Evolutionary conservation across 2,888 invertebrate species (phyloP), one percentile per base, ranked within the genome.

Genomic region (Drosophila trichaetosa): DNA sequence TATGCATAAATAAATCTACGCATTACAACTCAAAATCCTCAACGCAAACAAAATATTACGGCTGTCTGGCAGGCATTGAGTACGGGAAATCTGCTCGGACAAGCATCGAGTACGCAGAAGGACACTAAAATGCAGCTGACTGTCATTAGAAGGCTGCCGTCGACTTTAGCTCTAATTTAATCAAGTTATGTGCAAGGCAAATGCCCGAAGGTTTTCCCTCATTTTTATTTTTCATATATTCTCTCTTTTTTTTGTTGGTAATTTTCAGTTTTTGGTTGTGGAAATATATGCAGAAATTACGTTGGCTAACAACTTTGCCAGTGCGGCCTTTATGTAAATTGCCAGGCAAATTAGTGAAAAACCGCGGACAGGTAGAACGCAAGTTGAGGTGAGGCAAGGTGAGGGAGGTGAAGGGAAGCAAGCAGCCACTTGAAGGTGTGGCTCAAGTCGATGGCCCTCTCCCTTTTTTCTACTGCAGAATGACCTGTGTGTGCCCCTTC

Each of bases 311-410:
- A 85, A 87, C 83, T 79, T 89, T 85, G 57, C 74, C 74, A 69
- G 72, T 59, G 89, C 71, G 84, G 75, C 82, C 89, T 89, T 87
- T 87, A 87, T 87, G 87, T 71, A 87, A 87, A 87, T 90, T 89
- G 89, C 82, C 79, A 60, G 80, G 76, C 89, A 87, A 87, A 87
- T 87, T 87, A 90, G 87, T 87, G 69, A 80, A 82, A 76, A 81
- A 61, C 65, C 73, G 68, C 81, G 77, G 51, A 46, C 80, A 78
- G 76, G 76, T 67, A 52, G 31, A 56, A 42, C 54, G 24, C 49
- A 38, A 48, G 52, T 40, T 46, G 38, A 0, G 27, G 56, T 38
- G 2, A 3, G 38, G 8, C 7, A 4, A 0, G 51, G 18, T 18
- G 34, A 18, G 11, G 10, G 27, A 5, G 36, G 10, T 11, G 10